Percentiles rank a stretch among this genome's conserved stretches.
Conservation (phyloP, 2,888 invertebrate species). For the Agriopis marginaria region DNA sequence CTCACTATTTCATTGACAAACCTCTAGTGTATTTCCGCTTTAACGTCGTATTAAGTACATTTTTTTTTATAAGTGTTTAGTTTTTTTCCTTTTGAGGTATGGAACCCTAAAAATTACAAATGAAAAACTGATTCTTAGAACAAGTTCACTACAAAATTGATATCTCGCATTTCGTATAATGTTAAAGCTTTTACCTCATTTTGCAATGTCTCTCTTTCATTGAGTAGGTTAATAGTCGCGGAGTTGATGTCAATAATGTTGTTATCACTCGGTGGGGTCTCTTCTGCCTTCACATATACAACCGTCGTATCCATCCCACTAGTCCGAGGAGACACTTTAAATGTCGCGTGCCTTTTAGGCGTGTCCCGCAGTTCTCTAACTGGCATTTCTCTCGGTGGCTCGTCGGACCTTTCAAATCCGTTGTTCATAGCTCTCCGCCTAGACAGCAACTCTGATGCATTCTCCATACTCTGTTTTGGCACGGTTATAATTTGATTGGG, state of each 20-base stretch:
- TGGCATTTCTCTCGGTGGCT: constrained; percentile 68
- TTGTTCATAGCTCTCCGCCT: constrained; percentile 72
- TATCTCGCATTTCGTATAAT: background rate
- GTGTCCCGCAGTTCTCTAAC: constrained; percentile 67
- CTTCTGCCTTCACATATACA: constrained; percentile 69
- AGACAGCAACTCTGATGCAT: constrained; percentile 75
- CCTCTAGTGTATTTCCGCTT: too few relatives aligned
- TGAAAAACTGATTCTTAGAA: too few relatives aligned
- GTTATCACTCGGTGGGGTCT: constrained; percentile 66
- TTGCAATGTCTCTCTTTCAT: constrained; percentile 64
- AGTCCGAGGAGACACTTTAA: constrained; percentile 68
- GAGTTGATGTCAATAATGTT: constrained; percentile 81
- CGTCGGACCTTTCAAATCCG: constrained; percentile 62
- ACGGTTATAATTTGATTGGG: constrained; percentile 80
- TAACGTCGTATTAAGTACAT: too few relatives aligned
- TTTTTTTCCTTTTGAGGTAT: too few relatives aligned
- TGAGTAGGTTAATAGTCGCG: constrained; percentile 76
- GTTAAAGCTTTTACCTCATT: constrained; percentile 60
- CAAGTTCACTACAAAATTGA: background rate
- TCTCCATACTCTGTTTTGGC: constrained; percentile 76
- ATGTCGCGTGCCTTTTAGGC: constrained; percentile 76
- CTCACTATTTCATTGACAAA: too few relatives aligned
- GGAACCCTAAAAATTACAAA: too few relatives aligned
- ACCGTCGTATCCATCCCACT: constrained; percentile 72
- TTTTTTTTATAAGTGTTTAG: too few relatives aligned